Conservation (phyloP, 2,888 invertebrate genomes). For the Catocala fraxini region DNA sequence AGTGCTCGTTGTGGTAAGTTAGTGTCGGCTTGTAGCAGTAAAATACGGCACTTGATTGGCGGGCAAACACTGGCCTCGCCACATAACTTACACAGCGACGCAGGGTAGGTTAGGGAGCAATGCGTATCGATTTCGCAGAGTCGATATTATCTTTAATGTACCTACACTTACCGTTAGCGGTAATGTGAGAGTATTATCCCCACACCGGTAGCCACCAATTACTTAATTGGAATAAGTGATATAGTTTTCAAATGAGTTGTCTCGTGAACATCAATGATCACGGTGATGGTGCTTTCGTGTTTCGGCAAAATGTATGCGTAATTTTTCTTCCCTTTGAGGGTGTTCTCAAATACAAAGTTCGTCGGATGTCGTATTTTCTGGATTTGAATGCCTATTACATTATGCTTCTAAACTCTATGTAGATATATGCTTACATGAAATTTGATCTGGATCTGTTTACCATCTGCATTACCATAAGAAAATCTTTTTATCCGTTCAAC, state of each 20-base stretch:
- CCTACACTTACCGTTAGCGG: slow-evolving; percentile 44
- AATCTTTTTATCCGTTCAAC: slow-evolving; percentile 12
- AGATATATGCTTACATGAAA: slow-evolving; percentile 7
- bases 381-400: neutral
- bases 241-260: slow-evolving; percentile 38
- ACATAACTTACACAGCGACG: slow-evolving; percentile 52
- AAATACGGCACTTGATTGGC: slow-evolving; percentile 80
- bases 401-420: slow-evolving; percentile 2
- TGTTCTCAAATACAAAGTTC: neutral
- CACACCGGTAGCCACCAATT: slow-evolving; percentile 52
- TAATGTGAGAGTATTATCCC: slow-evolving; percentile 29
- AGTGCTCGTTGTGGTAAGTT: slow-evolving; percentile 80
- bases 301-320: slow-evolving; percentile 3
- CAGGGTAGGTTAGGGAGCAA: slow-evolving; percentile 49
- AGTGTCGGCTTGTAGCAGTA: slow-evolving; percentile 73
- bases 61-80: slow-evolving; percentile 66
- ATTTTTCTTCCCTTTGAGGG: slow-evolving; percentile 1
- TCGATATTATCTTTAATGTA: slow-evolving; percentile 56
- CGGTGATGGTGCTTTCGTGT: slow-evolving; percentile 15
- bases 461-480: slow-evolving; percentile 8
- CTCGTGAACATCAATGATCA: slow-evolving; percentile 25
- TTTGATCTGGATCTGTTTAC: slow-evolving; percentile 15
- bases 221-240: slow-evolving; percentile 59
- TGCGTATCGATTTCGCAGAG: slow-evolving; percentile 57
- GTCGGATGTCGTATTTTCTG: neutral